Base-by-base conservation (phyloP, 1,140 invertebrate species). In the Eciton burchellii region DNA sequence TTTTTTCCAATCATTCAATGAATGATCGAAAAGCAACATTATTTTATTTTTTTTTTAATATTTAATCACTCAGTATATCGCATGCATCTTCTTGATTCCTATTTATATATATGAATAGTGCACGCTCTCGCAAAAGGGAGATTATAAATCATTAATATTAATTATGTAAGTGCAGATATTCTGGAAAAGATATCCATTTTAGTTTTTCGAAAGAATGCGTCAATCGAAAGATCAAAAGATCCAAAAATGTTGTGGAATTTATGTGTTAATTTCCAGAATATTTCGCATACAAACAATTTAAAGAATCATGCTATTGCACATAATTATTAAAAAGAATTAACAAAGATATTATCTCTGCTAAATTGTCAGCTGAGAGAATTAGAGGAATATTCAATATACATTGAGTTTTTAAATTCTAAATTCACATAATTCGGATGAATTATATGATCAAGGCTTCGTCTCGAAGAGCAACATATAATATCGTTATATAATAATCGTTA, bases 401-500 rank as follows among this genome's bases (percentile, higher is more conserved):
- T 56, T 43, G 35, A 41, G 9, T 77, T 54, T 77, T 41, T 21
- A 41, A 24, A 21, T n/a, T 56, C 65, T 65, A 52, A 76, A 63
- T 77, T 77, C 54, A 71, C 14, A 21, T 26, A 54, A 77, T 77
- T 77, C 52, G 29, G 8, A 65, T n/a, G 19, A 4, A 56, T 26
- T 77, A 24, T 63, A 5, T 41, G 16, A n/a, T 70, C 54, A 54
- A 56, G 52, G 54, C 49, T 68, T 68, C 26, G 41, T 57, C 26
- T 52, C 35, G 8, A 79, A 56, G 63, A 57, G 24, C 52, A 68
- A 79, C 49, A 68, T 56, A 35, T 35, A 35, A 35, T 35, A 68
- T 8, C 49, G 49, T 77, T 68, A 26, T 54, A 62, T 66, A 77
- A 68, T 16, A 54, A n/a, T 77, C 74, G 62, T 79, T 79, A 70